Percentiles rank a stretch among this genome's conserved stretches.
phyloP scores from a whole-genome alignment of 92 coral and sea anemone species.

The Desmophyllum pertusum region DNA sequence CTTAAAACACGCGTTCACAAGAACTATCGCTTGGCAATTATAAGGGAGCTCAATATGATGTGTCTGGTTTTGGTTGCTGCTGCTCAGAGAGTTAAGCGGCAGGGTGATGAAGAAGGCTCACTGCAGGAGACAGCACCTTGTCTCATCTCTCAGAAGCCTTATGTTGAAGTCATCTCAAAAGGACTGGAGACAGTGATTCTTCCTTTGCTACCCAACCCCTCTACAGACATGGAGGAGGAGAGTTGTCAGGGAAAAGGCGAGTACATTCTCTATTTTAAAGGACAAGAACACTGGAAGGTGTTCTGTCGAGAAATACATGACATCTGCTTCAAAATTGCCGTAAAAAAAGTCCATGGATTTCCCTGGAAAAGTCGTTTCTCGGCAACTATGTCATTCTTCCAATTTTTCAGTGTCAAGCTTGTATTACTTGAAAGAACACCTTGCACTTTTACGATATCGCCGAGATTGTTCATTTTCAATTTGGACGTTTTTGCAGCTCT shows the following conservation, averaged over 20 bases:
- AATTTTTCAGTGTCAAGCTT: too few relatives aligned
- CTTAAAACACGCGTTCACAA: not conserved
- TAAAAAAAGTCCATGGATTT: too few relatives aligned
- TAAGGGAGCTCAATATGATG: slow-evolving; percentile 47
- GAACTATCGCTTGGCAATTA: not conserved
- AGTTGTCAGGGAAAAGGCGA: slow-evolving; percentile 19
- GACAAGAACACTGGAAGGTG: not conserved
- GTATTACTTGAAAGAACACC: not conserved
- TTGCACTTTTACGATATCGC: not conserved
- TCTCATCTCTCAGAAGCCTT: slow-evolving; percentile 36
- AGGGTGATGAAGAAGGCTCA: not conserved
- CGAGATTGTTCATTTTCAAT: not conserved
- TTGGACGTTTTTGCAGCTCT: not conserved
- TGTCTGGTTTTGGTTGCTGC: slow-evolving; percentile 49
- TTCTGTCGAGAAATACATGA: not conserved
- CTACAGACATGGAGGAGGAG: not conserved
- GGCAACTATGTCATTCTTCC: too few relatives aligned
- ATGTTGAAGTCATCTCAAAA: slow-evolving; percentile 26
- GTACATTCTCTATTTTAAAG: not conserved
- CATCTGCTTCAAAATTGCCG: not conserved
- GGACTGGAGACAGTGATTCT: slow-evolving; percentile 46
- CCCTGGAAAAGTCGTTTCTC: too few relatives aligned
- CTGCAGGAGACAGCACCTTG: slow-evolving; percentile 5
- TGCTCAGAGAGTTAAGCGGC: slow-evolving; percentile 35
- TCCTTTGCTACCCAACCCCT: slow-evolving; percentile 51